phyloP scores from a whole-genome alignment of 2,113 vertebrate species.

The Probosciger aterrimus region DNA sequence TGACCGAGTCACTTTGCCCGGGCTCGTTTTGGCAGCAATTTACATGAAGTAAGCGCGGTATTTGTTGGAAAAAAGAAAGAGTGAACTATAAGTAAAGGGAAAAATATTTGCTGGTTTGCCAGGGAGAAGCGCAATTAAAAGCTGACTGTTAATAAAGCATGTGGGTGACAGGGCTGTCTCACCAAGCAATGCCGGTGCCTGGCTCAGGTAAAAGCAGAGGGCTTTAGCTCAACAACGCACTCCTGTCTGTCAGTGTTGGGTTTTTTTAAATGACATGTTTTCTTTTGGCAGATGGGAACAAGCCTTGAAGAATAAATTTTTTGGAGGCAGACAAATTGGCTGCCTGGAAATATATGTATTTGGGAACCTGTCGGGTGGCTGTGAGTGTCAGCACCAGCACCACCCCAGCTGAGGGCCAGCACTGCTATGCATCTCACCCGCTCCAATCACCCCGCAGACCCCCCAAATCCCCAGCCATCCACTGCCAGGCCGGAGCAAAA shows the following conservation, averaged over 20 bases:
- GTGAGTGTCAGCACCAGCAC: background rate
- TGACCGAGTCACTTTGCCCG: background rate
- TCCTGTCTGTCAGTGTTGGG: slow-evolving; percentile 50
- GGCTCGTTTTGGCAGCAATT: background rate
- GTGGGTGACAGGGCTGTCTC: background rate
- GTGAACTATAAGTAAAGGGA: background rate
- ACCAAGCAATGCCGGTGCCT: background rate
- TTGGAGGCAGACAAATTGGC: slow-evolving; percentile 57
- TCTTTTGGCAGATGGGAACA: slow-evolving; percentile 64
- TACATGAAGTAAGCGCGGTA: rapidly evolving
- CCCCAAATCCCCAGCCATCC: background rate
- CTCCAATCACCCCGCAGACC: background rate
- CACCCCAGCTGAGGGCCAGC: background rate
- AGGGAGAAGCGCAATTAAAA: background rate
- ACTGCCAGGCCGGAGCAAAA: background rate
- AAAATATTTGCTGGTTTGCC: background rate
- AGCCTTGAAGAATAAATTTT: slow-evolving; percentile 62
- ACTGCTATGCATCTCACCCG: background rate
- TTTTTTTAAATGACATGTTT: slow-evolving; percentile 57
- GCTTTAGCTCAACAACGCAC: background rate
- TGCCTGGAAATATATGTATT: slow-evolving; percentile 48
- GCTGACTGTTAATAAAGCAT: background rate
- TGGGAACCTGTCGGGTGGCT: slow-evolving; percentile 27
- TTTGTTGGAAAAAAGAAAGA: background rate
- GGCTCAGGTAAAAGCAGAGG: slow-evolving; percentile 48